Conservation (phyloP, 2,797 vertebrate genomes). For the Tarsius wallacei region DNA sequence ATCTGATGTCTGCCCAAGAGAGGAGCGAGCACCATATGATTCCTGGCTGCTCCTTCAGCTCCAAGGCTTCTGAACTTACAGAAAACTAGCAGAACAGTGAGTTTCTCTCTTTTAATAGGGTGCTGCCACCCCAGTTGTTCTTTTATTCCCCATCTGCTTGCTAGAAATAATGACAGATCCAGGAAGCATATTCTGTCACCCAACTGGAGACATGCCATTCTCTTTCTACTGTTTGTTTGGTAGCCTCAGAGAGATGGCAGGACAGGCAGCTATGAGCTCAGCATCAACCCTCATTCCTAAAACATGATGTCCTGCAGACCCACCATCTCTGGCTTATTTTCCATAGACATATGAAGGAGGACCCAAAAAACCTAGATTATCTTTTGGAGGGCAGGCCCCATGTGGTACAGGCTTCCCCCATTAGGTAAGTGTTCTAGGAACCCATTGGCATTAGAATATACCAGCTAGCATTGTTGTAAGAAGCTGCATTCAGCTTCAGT, state of each 20-base stretch:
- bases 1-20: background rate
- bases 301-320: background rate
- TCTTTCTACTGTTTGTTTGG: background rate
- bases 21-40: accelerated
- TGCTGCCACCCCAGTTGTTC: background rate
- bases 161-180: background rate
- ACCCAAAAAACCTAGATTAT: too few relatives aligned
- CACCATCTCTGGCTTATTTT: background rate
- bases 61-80: background rate
- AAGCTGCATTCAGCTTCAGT: too few relatives aligned
- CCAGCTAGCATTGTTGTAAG: too few relatives aligned
- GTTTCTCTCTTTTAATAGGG: background rate
- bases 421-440: too few relatives aligned
- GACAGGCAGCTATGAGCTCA: background rate
- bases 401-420: too few relatives aligned
- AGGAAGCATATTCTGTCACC: background rate
- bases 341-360: background rate
- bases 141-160: background rate
- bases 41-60: background rate
- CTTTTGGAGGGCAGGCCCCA: too few relatives aligned
- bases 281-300: background rate
- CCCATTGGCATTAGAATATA: too few relatives aligned
- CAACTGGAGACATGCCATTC: accelerated
- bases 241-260: background rate
- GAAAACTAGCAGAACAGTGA: accelerated